phyloP scores from a whole-genome alignment of 37 sponge, comb jelly and placozoan genomes.

The Beroe forskalii region DNA sequence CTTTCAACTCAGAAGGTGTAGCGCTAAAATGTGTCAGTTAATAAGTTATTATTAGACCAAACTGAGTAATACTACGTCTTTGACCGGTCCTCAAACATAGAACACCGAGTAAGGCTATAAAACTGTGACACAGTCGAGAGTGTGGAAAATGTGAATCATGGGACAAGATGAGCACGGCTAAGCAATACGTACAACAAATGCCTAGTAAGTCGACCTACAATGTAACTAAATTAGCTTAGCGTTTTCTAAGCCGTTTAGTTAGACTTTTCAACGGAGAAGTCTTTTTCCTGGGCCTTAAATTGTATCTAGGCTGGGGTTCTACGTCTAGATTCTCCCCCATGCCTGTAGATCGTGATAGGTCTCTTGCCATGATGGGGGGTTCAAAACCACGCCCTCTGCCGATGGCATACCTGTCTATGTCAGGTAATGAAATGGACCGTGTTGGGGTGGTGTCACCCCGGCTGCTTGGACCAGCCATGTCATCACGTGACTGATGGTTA shows the following conservation, averaged over 20 bases:
- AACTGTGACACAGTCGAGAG: background rate
- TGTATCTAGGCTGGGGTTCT: background rate
- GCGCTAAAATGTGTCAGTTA: background rate
- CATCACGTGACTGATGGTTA: background rate
- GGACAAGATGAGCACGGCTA: background rate
- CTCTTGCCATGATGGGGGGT: background rate
- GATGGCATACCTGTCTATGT: background rate
- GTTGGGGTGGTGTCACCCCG: background rate
- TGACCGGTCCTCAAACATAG: background rate
- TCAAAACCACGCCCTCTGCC: background rate
- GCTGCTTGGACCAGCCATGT: background rate
- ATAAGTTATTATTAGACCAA: background rate
- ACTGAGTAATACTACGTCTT: background rate
- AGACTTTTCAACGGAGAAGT: background rate
- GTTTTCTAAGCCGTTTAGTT: background rate
- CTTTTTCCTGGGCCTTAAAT: background rate
- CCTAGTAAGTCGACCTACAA: background rate
- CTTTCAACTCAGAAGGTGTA: too few species aligned
- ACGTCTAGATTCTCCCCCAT: background rate
- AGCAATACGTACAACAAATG: background rate
- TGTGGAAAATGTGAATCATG: background rate
- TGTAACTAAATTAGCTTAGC: background rate
- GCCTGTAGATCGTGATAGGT: background rate
- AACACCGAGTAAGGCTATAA: background rate
- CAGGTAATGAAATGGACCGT: background rate